Percentiles rank a stretch among this genome's conserved stretches.
These are phyloP conservation scores for Polypterus bichir DNA, from an alignment of 2,113 vertebrate species.

Conservation along the genomic window DNA sequence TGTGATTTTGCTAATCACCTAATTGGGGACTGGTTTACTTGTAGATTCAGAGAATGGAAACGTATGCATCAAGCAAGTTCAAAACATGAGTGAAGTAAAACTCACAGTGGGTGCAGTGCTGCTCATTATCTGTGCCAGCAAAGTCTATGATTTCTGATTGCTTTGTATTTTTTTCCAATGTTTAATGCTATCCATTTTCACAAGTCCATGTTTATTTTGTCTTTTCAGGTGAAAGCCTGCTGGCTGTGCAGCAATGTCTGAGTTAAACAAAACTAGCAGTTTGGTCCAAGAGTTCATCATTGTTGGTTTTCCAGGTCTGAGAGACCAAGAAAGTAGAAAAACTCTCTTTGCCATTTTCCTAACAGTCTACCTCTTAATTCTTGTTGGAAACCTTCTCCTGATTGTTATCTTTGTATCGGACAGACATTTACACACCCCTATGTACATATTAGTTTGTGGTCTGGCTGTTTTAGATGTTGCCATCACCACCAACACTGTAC, in stretches of 20 bases:
- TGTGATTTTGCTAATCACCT: too few species aligned
- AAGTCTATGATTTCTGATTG: too few species aligned
- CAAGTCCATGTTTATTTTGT: too few species aligned
- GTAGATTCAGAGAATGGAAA: too few species aligned
- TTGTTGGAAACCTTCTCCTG: not conserved
- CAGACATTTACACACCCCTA: not conserved
- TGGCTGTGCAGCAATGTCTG: not conserved
- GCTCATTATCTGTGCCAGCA: too few species aligned
- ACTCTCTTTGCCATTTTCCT: not conserved
- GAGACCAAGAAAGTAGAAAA: not conserved
- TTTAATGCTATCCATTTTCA: too few species aligned
- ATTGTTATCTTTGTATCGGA: not conserved
- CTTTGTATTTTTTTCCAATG: too few species aligned
- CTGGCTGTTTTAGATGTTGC: not conserved
- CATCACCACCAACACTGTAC: conserved; percentile 19
- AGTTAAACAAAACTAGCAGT: not conserved
- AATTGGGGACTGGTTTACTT: too few species aligned
- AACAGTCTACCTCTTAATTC: not conserved
- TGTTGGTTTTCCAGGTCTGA: not conserved
- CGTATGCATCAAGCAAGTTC: too few species aligned
- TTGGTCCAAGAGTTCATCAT: not conserved
- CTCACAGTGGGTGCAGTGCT: too few species aligned
- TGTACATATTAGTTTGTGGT: not conserved
- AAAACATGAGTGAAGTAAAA: too few species aligned
- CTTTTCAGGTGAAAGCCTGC: too few species aligned